These are phyloP conservation scores for Andrena fulva DNA, from an alignment of 2,888 invertebrate genomes.

Conservation along the genomic window DNA sequence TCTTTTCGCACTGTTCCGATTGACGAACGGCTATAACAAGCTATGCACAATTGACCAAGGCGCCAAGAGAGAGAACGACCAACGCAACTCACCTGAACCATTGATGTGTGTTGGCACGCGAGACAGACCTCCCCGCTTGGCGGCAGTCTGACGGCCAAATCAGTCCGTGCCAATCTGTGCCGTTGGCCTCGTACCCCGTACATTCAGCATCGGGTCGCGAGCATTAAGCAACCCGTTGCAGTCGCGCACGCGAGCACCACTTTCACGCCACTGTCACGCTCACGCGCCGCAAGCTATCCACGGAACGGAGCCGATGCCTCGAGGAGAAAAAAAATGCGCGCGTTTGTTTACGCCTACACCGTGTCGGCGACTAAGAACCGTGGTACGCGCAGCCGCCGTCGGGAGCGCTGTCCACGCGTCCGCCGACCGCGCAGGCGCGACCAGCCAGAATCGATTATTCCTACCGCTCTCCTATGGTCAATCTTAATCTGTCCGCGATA, in stretches of 20 bases:
- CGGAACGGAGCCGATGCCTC: slow-evolving; percentile 13
- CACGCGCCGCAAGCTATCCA: slow-evolving; percentile 35
- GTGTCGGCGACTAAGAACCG: slow-evolving; percentile 41
- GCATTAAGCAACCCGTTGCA: slow-evolving; percentile 13
- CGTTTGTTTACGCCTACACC: slow-evolving; percentile 59
- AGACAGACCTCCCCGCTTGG: slow-evolving; percentile 72
- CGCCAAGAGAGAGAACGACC: background rate
- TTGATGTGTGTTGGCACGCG: slow-evolving; percentile 79
- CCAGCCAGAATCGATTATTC: slow-evolving; percentile 63
- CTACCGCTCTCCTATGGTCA: slow-evolving; percentile 40
- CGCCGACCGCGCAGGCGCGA: slow-evolving; percentile 56
- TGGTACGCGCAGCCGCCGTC: slow-evolving; percentile 17
- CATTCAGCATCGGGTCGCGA: slow-evolving; percentile 66
- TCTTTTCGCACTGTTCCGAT: background rate
- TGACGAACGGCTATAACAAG: background rate
- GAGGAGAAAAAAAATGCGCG: slow-evolving; percentile 29
- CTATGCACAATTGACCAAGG: background rate
- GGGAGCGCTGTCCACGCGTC: slow-evolving; percentile 31
- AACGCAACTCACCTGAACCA: slow-evolving; percentile 79
- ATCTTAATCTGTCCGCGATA: slow-evolving; percentile 52
- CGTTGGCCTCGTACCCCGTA: slow-evolving; percentile 71
- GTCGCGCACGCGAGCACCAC: slow-evolving; percentile 46
- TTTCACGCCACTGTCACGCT: slow-evolving; percentile 52
- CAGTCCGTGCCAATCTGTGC: slow-evolving; percentile 70
- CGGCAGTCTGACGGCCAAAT: slow-evolving; percentile 69